These are phyloP conservation scores for Pterocles orientalis DNA, from an alignment of 2,113 vertebrate genomes.

Conservation along the genomic window DNA sequence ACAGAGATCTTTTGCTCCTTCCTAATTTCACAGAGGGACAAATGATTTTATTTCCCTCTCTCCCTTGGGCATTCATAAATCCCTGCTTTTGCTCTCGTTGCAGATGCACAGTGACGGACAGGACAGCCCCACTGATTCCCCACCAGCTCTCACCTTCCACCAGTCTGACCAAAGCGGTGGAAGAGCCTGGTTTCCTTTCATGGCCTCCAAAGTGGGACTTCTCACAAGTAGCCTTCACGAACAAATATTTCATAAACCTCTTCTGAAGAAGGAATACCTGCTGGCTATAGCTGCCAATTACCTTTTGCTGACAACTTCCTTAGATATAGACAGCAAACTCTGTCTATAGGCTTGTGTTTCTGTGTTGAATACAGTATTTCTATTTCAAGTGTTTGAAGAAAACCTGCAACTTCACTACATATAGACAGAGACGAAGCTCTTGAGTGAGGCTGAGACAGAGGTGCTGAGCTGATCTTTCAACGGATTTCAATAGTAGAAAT, in stretches of 20 bases:
- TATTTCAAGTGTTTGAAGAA: background rate
- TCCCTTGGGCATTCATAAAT: background rate
- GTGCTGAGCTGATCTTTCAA: background rate
- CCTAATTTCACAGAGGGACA: background rate
- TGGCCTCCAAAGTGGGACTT: background rate
- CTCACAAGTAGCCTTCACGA: background rate
- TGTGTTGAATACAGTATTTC: background rate
- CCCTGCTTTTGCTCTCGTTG: background rate
- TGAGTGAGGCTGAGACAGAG: background rate
- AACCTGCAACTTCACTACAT: background rate
- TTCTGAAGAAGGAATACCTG: background rate
- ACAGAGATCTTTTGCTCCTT: background rate
- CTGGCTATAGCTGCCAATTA: background rate
- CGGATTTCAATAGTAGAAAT: background rate
- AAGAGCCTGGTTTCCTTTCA: background rate
- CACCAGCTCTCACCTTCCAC: background rate
- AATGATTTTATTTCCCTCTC: background rate
- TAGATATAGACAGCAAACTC: background rate
- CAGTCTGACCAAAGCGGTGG: fast-evolving
- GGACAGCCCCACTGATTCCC: background rate
- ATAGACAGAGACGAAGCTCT: background rate
- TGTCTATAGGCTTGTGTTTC: background rate
- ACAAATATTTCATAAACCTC: background rate
- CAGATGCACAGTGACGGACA: fast-evolving
- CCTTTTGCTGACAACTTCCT: background rate